Evolutionary conservation across 2,797 vertebrate species (phyloP), one percentile per base, ranked within the genome.

Genomic region (Amphiprion clarkii): DNA sequence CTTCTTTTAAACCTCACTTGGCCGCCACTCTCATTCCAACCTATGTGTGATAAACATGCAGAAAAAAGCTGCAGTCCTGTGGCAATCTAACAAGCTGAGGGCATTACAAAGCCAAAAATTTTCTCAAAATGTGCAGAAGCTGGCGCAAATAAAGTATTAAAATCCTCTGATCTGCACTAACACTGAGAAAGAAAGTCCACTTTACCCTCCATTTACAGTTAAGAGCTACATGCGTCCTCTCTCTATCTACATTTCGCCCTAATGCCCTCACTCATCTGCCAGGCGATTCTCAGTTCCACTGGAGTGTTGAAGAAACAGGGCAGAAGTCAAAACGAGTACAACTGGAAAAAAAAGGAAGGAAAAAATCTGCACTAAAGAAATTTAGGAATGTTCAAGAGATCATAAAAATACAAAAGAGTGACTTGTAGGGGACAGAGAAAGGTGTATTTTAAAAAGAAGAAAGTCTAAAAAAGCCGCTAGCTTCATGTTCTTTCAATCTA

Each of bases 321-420:
- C 82, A 71, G 62, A 85, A 70, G 44, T 71, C 58, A 40, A 82
- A 79, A 60, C 55, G 51, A 84, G 44, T 60, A 63, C 76, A 82
- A 88, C 59, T 64, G 72, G 66, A 71, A 67, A 59, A 64, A 25
- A n/a, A 64, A 51, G 54, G 49, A 67, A 66, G 21, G 62, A 69
- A 58, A 27, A 59, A 53, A 57, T 78, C 79, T 63, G 29, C 54
- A 68, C 74, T 73, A 73, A 75, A 76, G 82, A 74, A 70, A 75
- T 40, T 55, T 52, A 75, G 72, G 67, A 87, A 83, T 76, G 78
- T 76, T 73, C 51, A 31, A 68, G 65, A 76, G 74, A 76, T 80
- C 27, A 76, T 76, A 75, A 78, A 77, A 68, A 70, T 82, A 78
- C 17, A 82, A 71, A 76, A 77, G 39, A 70, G 68, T 54, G 73